phyloP scores from a whole-genome alignment of 2,888 invertebrate species.

The Campaea margaritaria region DNA sequence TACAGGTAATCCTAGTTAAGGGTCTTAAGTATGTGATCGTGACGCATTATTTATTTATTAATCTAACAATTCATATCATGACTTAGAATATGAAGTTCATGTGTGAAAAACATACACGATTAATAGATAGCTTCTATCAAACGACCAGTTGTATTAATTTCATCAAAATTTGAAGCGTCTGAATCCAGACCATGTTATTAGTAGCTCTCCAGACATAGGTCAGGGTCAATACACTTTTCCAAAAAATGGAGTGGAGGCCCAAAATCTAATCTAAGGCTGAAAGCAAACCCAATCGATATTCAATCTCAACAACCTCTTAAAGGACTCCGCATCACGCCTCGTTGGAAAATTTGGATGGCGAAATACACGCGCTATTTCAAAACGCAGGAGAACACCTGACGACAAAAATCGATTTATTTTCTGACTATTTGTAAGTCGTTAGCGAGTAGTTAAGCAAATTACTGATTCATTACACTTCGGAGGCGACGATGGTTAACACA shows the following conservation, averaged over 20 bases:
- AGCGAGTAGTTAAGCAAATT: slow-evolving; percentile 31
- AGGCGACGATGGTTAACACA: slow-evolving; percentile 3
- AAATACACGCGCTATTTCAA: slow-evolving; percentile 22
- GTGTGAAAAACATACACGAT: no score
- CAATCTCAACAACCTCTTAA: slow-evolving; percentile 20
- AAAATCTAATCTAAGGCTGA: slow-evolving; percentile 25
- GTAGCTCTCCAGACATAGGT: neutral
- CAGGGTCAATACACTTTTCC: slow-evolving; percentile 4
- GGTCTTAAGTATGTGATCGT: no score
- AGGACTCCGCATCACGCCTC: slow-evolving; percentile 11
- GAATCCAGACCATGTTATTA: no score
- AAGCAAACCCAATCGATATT: slow-evolving; percentile 25
- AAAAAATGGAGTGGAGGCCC: slow-evolving; percentile 20
- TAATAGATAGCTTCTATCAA: no score
- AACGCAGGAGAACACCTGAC: slow-evolving; percentile 16
- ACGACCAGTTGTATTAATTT: no score
- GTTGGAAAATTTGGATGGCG: slow-evolving; percentile 3
- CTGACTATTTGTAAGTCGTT: slow-evolving; percentile 42
- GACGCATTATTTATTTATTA: no score
- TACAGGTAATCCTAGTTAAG: no score
- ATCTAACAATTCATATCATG: no score
- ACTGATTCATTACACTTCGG: slow-evolving; percentile 33
- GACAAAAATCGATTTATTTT: slow-evolving; percentile 36
- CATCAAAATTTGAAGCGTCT: no score
- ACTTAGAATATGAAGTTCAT: no score